These are phyloP conservation scores for Hofmannophila pseudospretella DNA, from an alignment of 2,888 invertebrate species.

Conservation along the genomic window DNA sequence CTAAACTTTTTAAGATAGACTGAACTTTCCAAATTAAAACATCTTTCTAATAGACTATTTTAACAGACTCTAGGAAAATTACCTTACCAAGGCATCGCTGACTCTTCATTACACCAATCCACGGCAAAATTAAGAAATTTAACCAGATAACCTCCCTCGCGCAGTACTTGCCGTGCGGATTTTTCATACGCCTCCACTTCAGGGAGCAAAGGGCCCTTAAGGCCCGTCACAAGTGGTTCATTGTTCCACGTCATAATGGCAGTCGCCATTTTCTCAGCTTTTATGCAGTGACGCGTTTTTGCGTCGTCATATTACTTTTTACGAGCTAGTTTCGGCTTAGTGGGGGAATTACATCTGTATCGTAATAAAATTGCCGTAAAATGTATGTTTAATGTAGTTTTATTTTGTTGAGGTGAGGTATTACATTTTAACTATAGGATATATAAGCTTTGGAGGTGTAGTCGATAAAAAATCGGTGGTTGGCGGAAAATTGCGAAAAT, in stretches of 20 bases:
- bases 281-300: constrained; percentile 25
- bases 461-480: no score
- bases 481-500: no score
- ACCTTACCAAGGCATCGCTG: no score
- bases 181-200: constrained; percentile 23
- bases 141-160: constrained; percentile 18
- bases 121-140: constrained; percentile 12
- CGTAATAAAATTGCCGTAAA: not conserved
- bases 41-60: no score
- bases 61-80: no score
- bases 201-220: not conserved
- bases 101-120: not conserved
- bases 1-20: no score
- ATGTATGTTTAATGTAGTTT: not conserved
- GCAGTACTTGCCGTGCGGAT: constrained; percentile 19
- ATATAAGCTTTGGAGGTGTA: no score
- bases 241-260: constrained; percentile 45
- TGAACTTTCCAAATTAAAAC: no score
- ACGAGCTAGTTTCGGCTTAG: constrained; percentile 30
- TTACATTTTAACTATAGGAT: no score
- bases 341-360: constrained; percentile 6
- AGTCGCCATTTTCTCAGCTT: constrained; percentile 28
- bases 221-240: constrained; percentile 27
- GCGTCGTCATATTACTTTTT: constrained; percentile 29
- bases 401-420: no score